Evolutionary conservation across 2,888 invertebrate species (phyloP), one percentile per base, ranked within the genome.

Genomic region (Cryptocephalus moraei): DNA sequence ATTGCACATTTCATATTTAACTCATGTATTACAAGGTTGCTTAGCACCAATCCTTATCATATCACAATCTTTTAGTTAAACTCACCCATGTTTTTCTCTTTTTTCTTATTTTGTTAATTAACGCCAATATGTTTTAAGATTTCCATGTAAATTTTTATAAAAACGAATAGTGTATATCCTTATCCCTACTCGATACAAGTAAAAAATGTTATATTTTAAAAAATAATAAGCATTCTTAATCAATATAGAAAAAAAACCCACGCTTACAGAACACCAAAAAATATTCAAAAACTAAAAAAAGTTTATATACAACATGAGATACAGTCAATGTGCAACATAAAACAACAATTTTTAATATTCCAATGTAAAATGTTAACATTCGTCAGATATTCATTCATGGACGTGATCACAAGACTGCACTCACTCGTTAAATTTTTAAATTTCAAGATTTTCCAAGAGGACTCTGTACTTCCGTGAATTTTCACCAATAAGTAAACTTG

Each of bases 41-140:
- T 57, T 57, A 70, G 70, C 70, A 70, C 70, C 71, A 69, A 67
- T 65, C 65, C 68, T 64, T 70, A 68, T 68, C 69, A 70, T 70
- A 70, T 70, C 70, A 70, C 70, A 70, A 65, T 69, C 68, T 63
- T 67, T 65, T 55, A 51, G 49, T 54, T 51, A 47, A 47, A 52
- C 51, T 51, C 52, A 48, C 51, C 49, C 52, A 51, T 44, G 43
- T 44, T 54, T 54, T 52, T 50, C 42, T 44, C 44, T 39, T 47
- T 47, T 38, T 49, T 51, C 12, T 36, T 12, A 11, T 36, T 36
- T 36, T 36, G 36, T 43, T 43, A 34, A 50, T 22, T 58, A 63
- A 61, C 61, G 62, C 61, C 62, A 61, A 63, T 60, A 63, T 61
- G 59, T 49, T 57, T 60, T 56, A 52, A 54, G 53, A 61, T 59